Evolutionary conservation across 2,888 invertebrate species (phyloP), one percentile per base, ranked within the genome.

Genomic region (Tenthredo notha): DNA sequence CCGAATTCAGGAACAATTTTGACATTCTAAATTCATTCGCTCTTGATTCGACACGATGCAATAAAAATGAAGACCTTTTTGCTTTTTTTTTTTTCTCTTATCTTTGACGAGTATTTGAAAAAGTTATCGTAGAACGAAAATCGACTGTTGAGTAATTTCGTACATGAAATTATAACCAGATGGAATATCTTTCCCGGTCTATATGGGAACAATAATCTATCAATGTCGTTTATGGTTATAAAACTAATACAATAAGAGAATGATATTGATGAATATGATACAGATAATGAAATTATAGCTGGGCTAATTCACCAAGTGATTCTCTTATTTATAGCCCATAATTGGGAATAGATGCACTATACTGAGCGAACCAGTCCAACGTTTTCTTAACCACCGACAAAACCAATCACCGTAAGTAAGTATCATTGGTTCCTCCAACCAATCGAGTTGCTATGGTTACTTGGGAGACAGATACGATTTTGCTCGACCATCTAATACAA

Each of bases 401-500:
- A 83, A 65, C 47, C 67, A 83, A 83, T 83, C 83, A 83, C 61
- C 83, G 83, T 83, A 47, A 83, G 83, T 83, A 47, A 50, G 43
- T 83, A 47, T 83, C 70, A 83, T 47, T 25, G 47, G 29, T 47
- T 29, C 54, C 21, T 25, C 43, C n/a, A n/a, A 40, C 25, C 25
- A 67, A 67, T 67, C 67, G 21, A 77, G 61, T 77, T 77, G 77
- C 77, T 9, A 77, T 77, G 77, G 77, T 33, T 77, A 50, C 67
- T 67, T 33, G 47, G 15, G 33, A 67, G 67, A 67, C 29, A 33
- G 33, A 67, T 47, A 47, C 25, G 25, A 61, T 61, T 61, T 61
- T 61, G 25, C 21, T 10, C 10, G 61, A 25, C 61, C 61, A 61
- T 61, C 12, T 12, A 61, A 61, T 61, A 25, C 21, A 61, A 61